Base-by-base conservation (phyloP, 1,140 invertebrate genomes). In the Oryzaephilus surinamensis region DNA sequence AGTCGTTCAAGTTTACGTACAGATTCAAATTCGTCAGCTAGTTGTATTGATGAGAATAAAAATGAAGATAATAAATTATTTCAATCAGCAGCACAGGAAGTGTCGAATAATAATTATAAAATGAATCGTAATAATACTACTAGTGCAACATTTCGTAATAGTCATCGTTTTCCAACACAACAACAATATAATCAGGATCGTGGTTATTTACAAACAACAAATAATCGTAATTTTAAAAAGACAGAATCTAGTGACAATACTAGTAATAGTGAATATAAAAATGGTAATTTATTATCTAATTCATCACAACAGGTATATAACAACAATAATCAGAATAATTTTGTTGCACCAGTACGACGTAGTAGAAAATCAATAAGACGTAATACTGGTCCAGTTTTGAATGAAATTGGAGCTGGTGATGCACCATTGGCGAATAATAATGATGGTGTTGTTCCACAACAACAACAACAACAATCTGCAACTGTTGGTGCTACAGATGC, bases 371-470 rank as follows among this genome's bases (percentile, higher is more conserved):
- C 38, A 21, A 16, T 21, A 11, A 27, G 26, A 10, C 20, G 23
- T 1, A 27, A 41, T 15, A 8, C 29, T 12, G 32, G 38, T 12
- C 14, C 31, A 20, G 18, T 27, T 18, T 14, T 50, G n/a, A 52
- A 45, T 38, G 57, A 59, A 26, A 59, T 59, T 14, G 57, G 57
- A 6, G 57, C 57, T 12, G 57, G 57, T 7, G 57, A 59, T 35
- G 57, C 55, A 21, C 57, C 57, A 0, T 39, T 58, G 5, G 43
- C 52, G 12, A 36, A 37, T 18, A 35, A 49, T 19, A 46, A 52
- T n/a, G 40, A n/a, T n/a, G n/a, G n/a, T n/a, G n/a, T n/a, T n/a
- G n/a, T n/a, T n/a, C n/a, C n/a, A n/a, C n/a, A n/a, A n/a, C 5
- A 24, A 6, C 8, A 7, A 24, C 23, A 7, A 10, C 23, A 24